A percentile compares a stretch with the other conserved stretches of the same genome.
These are phyloP conservation scores for Heterodera filipjevi DNA, from an alignment of 2,888 invertebrate genomes.

Conservation along the genomic window DNA sequence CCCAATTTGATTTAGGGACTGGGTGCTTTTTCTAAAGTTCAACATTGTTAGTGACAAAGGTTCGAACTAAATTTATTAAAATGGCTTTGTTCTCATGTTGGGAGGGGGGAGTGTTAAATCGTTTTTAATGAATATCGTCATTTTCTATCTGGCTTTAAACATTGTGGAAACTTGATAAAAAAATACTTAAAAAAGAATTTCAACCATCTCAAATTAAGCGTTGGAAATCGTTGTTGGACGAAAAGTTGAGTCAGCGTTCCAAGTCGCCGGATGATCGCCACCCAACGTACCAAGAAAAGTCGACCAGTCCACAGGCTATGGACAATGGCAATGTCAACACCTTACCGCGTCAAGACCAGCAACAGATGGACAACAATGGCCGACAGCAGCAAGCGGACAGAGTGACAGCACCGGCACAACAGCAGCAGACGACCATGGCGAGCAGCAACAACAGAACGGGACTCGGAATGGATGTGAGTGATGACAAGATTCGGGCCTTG, in stretches of 20 bases:
- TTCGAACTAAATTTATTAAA: too few relatives aligned
- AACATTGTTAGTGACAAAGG: too few relatives aligned
- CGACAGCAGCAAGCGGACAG: neutral
- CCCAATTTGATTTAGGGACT: too few relatives aligned
- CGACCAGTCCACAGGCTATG: neutral
- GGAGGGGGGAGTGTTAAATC: too few relatives aligned
- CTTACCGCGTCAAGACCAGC: too few relatives aligned
- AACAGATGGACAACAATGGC: neutral
- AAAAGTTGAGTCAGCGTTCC: constrained; percentile 35
- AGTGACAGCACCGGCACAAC: neutral
- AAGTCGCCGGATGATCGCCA: constrained; percentile 27
- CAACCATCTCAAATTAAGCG: constrained; percentile 15
- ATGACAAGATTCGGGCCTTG: neutral
- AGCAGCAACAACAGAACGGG: neutral
- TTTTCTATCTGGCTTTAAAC: too few relatives aligned
- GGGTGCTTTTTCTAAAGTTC: too few relatives aligned
- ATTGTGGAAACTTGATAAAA: too few relatives aligned
- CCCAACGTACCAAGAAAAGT: constrained; percentile 17
- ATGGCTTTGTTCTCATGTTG: too few relatives aligned
- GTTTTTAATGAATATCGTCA: too few relatives aligned
- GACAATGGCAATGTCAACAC: too few relatives aligned
- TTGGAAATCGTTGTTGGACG: constrained; percentile 55
- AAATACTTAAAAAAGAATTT: neutral
- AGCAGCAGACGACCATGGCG: neutral
- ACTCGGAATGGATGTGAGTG: constrained; percentile 10